Evolutionary conservation across 2,888 invertebrate genomes (phyloP), one percentile per base, ranked within the genome.

Genomic region (Morpho helenor): DNA sequence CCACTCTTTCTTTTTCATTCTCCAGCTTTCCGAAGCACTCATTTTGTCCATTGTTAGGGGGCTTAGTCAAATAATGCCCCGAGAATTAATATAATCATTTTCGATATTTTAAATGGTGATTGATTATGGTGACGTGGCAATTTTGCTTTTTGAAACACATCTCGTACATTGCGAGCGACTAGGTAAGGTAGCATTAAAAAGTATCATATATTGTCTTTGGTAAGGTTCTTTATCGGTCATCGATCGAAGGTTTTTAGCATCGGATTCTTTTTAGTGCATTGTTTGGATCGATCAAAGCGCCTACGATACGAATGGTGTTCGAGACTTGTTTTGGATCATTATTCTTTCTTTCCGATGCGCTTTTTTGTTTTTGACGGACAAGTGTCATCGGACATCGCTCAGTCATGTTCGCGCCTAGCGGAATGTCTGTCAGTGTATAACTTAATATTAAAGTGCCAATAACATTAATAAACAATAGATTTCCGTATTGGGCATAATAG

Each of bases 71-170:
- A 89, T 88, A 89, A 88, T 84, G 79, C 79, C 76, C 73, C 68
- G 69, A 70, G 81, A 83, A 89, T 88, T 89, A 89, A 89, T 89
- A 84, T 87, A 85, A 83, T 84, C 84, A 87, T 86, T 84, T 82
- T 79, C 72, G 77, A 84, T 83, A 81, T 82, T 80, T 79, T 79
- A 80, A 84, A 84, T 82, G 84, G 85, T 89, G 89, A 89, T 89
- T 89, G 89, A 89, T 89, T 87, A 81, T 76, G 72, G 73, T 89
- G 89, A 89, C 78, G 73, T 66, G 65, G 87, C 87, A 65, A 70
- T 80, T 80, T 76, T 66, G 66, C 43, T 55, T 55, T 55, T 54
- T 42, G 54, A 44, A 55, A 55, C 55, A 49, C 49, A 31, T 44
- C 44, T 49, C 55, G 44, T 55, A 49, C 55, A 49, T 39, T 49